A percentile compares a stretch with the other conserved stretches of the same genome.
Evolutionary conservation across 2,113 vertebrate genomes (phyloP).

Genomic region (Dendropsophus ebraccatus): DNA sequence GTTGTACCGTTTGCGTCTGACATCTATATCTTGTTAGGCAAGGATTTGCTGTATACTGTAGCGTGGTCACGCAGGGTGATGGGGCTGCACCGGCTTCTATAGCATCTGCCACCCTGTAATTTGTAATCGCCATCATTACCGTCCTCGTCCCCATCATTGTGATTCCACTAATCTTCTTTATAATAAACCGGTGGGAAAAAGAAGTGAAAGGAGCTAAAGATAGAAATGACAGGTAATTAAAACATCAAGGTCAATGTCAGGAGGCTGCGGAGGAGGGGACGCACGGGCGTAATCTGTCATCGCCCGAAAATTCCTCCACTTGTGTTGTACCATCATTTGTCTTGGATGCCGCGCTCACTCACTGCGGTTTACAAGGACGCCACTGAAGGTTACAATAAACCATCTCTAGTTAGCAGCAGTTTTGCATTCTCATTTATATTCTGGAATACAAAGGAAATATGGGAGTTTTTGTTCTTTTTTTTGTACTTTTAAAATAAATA

Average conservation of each 20-base stretch:
- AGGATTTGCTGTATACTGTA: not conserved
- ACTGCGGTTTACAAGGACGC: not conserved
- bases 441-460: not conserved
- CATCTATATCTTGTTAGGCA: too few species aligned
- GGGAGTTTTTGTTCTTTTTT: not conserved
- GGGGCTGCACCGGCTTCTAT: not conserved
- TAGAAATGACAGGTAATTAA: conserved; percentile 33
- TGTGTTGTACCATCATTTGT: conserved; percentile 4
- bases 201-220: conserved; percentile 26
- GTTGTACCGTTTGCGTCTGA: not conserved
- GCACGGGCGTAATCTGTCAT: not conserved
- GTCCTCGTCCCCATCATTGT: not conserved
- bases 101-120: not conserved
- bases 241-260: conserved; percentile 18
- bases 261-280: not conserved
- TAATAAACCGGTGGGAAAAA: conserved; percentile 11
- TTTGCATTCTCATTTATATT: not conserved
- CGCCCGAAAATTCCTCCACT: not conserved
- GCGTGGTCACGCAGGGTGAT: not conserved
- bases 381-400: not conserved
- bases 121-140: not conserved
- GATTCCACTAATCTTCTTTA: not conserved
- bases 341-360: not conserved
- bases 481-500: not conserved
- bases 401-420: not conserved